A percentile compares a stretch with the other conserved stretches of the same genome.
Conservation (phyloP, 92 coral and sea anemone species). For the Plumapathes pennacea region DNA sequence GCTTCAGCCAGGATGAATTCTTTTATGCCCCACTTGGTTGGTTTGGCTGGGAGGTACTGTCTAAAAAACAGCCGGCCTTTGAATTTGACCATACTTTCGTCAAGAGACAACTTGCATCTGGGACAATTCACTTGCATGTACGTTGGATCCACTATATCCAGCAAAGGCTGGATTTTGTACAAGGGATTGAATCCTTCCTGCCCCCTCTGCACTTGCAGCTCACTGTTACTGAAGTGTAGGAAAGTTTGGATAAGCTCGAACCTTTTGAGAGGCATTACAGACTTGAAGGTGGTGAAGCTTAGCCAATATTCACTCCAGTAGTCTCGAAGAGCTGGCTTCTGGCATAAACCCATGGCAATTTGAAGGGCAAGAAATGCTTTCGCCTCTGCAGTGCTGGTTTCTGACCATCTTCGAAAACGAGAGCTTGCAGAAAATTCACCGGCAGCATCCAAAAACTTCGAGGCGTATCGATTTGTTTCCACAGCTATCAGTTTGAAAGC, state of each 20-base stretch:
- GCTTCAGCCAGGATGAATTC: conserved; percentile 49
- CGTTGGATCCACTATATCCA: conserved; percentile 44
- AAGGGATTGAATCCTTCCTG: conserved; percentile 35
- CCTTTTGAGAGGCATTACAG: conserved; percentile 51
- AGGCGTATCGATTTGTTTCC: conserved; percentile 45
- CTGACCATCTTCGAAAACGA: conserved; percentile 27
- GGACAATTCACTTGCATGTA: conserved; percentile 39
- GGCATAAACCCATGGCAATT: conserved; percentile 56
- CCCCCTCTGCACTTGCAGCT: conserved; percentile 30
- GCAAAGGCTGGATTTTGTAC: conserved; percentile 50
- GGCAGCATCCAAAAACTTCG: conserved; percentile 39
- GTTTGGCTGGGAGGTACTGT: conserved; percentile 65
- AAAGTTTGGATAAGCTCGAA: conserved; percentile 50
- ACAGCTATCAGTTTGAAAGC: conserved; percentile 31
- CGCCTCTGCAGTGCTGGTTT: conserved; percentile 23
- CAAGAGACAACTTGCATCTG: conserved; percentile 15
- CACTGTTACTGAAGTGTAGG: conserved; percentile 47
- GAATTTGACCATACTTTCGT: conserved; percentile 56
- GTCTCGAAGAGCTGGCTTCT: conserved; percentile 31
- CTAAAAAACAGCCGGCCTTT: conserved; percentile 61
- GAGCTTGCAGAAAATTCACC: conserved; percentile 32
- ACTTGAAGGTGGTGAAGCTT: conserved; percentile 21
- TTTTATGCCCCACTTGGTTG: conserved; percentile 62
- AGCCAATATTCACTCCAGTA: conserved; percentile 55
- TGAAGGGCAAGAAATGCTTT: conserved; percentile 55